Conservation (phyloP, 1,140 invertebrate genomes). For the Elymnias hypermnestra region DNA sequence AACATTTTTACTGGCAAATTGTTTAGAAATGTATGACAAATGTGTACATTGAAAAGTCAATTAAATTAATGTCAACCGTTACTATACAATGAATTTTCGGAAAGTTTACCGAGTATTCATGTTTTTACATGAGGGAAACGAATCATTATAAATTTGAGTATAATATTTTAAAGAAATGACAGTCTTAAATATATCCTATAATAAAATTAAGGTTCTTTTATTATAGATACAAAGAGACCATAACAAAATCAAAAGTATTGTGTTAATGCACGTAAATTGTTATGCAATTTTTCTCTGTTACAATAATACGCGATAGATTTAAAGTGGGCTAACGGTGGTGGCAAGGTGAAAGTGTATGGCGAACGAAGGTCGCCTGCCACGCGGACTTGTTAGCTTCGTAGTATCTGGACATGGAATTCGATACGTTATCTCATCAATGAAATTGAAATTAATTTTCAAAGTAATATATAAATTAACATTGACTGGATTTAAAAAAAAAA, state of each 20-base stretch:
- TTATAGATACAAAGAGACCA: too few relatives aligned
- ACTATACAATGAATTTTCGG: too few relatives aligned
- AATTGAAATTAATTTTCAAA: background rate
- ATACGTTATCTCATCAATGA: conserved; percentile 9
- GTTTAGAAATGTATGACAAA: too few relatives aligned
- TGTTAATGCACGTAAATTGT: conserved; percentile 3
- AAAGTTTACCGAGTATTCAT: too few relatives aligned
- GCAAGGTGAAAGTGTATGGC: conserved; percentile 56
- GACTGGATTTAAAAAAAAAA: background rate
- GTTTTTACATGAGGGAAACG: too few relatives aligned
- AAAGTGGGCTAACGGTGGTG: conserved; percentile 37
- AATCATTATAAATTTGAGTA: too few relatives aligned
- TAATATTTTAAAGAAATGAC: too few relatives aligned
- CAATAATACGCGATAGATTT: conserved; percentile 37
- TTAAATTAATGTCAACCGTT: too few relatives aligned
- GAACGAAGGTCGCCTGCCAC: conserved; percentile 25
- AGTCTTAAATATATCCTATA: too few relatives aligned
- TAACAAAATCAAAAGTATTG: background rate
- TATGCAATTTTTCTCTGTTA: conserved; percentile 37
- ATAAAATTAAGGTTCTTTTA: too few relatives aligned
- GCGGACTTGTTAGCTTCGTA: conserved; percentile 18
- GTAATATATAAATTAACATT: background rate
- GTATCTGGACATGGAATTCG: conserved; percentile 7
- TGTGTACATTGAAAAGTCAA: too few relatives aligned
- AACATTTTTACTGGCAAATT: too few relatives aligned